phyloP scores from a whole-genome alignment of 2,797 vertebrate genomes.

The Phalanger gymnotis region DNA sequence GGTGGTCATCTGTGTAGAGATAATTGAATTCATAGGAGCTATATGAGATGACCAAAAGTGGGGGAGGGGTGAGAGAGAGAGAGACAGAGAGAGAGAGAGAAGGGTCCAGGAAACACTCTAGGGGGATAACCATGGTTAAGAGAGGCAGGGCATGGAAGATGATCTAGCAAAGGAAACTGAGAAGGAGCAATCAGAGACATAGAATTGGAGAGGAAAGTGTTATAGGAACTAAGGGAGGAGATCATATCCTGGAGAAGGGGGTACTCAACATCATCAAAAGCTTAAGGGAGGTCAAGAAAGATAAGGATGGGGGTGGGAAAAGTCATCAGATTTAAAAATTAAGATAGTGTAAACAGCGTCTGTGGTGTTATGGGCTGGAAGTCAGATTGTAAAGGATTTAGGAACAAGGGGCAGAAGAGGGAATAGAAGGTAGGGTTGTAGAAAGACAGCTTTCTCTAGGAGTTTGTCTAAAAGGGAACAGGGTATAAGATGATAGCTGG shows the following conservation, averaged over 20 bases:
- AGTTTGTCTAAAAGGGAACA: background rate
- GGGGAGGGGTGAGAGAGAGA: background rate
- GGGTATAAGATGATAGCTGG: background rate
- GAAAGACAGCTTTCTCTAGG: background rate
- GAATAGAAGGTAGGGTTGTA: background rate
- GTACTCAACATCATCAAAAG: background rate
- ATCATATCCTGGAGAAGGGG: background rate
- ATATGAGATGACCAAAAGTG: background rate
- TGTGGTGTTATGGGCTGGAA: background rate
- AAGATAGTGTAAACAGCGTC: background rate
- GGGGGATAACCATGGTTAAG: background rate
- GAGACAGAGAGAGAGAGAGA: no score
- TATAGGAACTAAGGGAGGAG: background rate
- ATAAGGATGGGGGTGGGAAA: background rate
- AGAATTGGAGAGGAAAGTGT: background rate
- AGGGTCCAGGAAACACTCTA: background rate
- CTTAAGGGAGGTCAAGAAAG: background rate
- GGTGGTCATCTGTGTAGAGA: background rate
- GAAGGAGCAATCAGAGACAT: background rate
- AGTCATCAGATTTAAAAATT: background rate
- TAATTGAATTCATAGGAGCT: background rate
- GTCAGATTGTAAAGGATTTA: background rate
- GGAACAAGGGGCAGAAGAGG: background rate
- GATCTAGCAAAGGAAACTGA: background rate
- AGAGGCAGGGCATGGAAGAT: background rate